Conservation (phyloP, 2,888 invertebrate genomes). For the Drosophila tanythrix region DNA sequence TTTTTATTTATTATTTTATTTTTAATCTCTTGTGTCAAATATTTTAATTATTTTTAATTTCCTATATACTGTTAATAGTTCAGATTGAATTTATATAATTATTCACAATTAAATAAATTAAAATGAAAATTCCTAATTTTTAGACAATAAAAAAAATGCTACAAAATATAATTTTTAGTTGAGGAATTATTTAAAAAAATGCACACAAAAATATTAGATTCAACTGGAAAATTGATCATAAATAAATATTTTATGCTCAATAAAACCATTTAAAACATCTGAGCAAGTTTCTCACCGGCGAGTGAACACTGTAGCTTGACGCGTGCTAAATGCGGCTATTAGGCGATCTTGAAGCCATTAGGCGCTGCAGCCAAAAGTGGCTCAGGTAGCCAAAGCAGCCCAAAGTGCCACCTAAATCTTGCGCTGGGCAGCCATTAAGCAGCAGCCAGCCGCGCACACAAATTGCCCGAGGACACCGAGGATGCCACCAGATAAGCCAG, state of each 20-base stretch:
- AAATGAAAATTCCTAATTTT: neutral
- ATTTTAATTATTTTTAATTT: too few species aligned
- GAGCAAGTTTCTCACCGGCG: neutral
- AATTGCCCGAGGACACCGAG: neutral
- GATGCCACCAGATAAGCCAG: conserved; percentile 21
- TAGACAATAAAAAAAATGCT: neutral
- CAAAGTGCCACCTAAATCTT: conserved; percentile 46
- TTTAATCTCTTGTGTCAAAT: neutral
- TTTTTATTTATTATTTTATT: neutral
- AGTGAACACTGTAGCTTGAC: conserved; percentile 30
- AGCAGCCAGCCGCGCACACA: conserved; percentile 14
- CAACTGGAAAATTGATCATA: neutral
- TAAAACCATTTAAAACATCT: neutral
- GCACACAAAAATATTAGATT: neutral
- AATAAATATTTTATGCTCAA: neutral
- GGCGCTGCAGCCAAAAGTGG: conserved; percentile 12
- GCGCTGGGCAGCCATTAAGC: conserved; percentile 44
- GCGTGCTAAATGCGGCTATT: conserved; percentile 76
- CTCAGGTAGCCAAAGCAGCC: conserved; percentile 57
- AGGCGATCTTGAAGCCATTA: conserved; percentile 49
- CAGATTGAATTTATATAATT: neutral
- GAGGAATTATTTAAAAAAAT: neutral
- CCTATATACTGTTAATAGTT: neutral
- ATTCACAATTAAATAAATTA: neutral
- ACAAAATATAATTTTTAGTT: neutral